phyloP scores from a whole-genome alignment of 2,888 invertebrate genomes.

The Leucophenga maculata region DNA sequence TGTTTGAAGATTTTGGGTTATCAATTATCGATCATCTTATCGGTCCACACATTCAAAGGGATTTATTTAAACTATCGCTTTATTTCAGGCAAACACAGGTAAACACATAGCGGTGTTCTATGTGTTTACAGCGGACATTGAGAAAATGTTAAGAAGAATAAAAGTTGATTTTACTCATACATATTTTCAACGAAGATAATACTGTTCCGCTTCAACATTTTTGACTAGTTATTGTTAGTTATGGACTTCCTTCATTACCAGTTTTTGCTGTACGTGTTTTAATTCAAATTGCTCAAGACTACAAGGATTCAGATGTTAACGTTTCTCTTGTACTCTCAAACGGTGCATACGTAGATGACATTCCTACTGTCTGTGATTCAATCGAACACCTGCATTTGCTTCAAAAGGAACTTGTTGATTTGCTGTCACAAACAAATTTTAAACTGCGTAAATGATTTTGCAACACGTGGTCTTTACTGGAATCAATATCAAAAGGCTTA shows the following conservation, averaged over 20 bases:
- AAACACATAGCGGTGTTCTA: too few relatives aligned
- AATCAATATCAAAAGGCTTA: constrained; percentile 12
- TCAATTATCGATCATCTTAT: not conserved
- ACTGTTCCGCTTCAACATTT: not conserved
- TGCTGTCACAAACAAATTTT: not conserved
- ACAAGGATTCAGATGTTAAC: not conserved
- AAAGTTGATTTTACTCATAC: not conserved
- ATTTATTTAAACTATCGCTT: not conserved
- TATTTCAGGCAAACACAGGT: not conserved
- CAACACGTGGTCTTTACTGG: not conserved
- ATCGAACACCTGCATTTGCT: constrained; percentile 17
- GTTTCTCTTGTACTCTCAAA: constrained; percentile 32
- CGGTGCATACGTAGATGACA: constrained; percentile 43
- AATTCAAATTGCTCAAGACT: not conserved
- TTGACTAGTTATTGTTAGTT: not conserved
- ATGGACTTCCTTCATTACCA: not conserved
- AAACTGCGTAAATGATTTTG: not conserved
- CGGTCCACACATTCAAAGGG: not conserved
- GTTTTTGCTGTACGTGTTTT: not conserved
- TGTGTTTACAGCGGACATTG: constrained; percentile 2
- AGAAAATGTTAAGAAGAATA: constrained; percentile 6
- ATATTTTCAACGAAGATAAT: constrained; percentile 1
- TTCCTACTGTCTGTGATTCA: constrained; percentile 34
- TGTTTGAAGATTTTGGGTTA: not conserved
- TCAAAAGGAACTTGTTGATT: constrained; percentile 25